A percentile compares a stretch with the other conserved stretches of the same genome.
Conservation (phyloP, 2,797 vertebrate species). For the Hoplostethus atlanticus region DNA sequence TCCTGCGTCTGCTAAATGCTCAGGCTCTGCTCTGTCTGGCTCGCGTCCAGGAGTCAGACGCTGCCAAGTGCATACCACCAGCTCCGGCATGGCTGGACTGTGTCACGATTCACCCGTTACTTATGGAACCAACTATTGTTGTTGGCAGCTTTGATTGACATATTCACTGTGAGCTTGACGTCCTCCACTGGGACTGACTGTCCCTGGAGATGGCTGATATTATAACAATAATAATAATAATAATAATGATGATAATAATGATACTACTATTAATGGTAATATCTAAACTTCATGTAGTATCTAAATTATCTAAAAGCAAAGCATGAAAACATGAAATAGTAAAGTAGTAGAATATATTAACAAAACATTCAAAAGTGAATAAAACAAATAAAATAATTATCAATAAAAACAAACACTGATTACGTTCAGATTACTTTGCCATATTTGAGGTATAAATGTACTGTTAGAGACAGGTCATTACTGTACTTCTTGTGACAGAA, state of each 20-base stretch:
- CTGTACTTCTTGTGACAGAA: too few species aligned
- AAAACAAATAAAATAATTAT: too few species aligned
- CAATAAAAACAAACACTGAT: not conserved
- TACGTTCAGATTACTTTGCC: too few species aligned
- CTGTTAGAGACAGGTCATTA: too few species aligned
- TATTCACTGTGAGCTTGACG: not conserved
- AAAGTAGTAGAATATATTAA: too few species aligned
- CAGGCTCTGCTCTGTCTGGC: constrained; percentile 52
- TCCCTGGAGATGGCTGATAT: constrained; percentile 2
- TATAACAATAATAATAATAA: not conserved
- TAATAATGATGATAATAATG: not conserved
- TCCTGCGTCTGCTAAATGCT: constrained; percentile 41
- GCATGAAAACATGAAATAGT: not conserved
- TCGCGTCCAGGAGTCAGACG: constrained; percentile 40
- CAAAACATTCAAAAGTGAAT: too few species aligned
- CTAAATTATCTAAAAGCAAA: not conserved
- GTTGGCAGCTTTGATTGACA: constrained; percentile 34
- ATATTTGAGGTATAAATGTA: too few species aligned
- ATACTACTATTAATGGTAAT: too few species aligned
- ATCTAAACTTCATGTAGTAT: too few species aligned
- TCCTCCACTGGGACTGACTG: not conserved
- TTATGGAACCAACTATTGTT: constrained; percentile 12
- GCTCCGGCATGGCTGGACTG: constrained; percentile 33
- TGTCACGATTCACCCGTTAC: constrained; percentile 22
- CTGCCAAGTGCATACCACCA: constrained; percentile 70